Conservation (phyloP, 2,888 invertebrate genomes). For the Coelopa pilipes region DNA sequence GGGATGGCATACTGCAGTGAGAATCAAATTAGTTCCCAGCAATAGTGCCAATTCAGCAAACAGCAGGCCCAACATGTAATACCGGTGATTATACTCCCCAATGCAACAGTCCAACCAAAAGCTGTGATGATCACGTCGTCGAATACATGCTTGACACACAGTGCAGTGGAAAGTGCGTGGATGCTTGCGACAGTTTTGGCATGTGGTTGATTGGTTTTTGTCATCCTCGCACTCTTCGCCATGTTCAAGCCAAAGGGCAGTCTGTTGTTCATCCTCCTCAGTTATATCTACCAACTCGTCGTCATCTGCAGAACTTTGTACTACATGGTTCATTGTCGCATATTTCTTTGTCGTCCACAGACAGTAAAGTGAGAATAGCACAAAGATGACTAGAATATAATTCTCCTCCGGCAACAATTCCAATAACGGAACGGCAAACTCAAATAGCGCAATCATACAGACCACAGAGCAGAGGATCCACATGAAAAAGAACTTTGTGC, state of each 20-base stretch:
- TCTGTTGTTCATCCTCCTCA: conserved; percentile 55
- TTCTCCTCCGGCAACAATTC: conserved; percentile 79
- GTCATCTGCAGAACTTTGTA: conserved; percentile 53
- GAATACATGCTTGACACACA: conserved; percentile 84
- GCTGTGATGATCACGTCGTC: conserved; percentile 82
- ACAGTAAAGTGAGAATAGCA: conserved; percentile 53
- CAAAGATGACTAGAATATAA: conserved; percentile 67
- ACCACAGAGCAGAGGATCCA: conserved; percentile 79
- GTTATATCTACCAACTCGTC: conserved; percentile 60
- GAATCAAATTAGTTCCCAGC: conserved; percentile 81
- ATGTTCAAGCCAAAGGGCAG: conserved; percentile 56
- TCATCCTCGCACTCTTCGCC: conserved; percentile 44
- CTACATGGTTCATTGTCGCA: conserved; percentile 61
- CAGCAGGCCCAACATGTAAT: conserved; percentile 77
- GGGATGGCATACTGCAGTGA: conserved; percentile 88
- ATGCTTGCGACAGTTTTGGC: conserved; percentile 73
- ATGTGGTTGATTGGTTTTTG: conserved; percentile 64
- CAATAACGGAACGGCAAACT: conserved; percentile 77
- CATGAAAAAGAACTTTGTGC: conserved; percentile 79
- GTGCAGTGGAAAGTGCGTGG: conserved; percentile 82
- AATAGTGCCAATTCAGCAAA: conserved; percentile 75
- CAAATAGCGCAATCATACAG: conserved; percentile 76
- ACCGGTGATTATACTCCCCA: conserved; percentile 80
- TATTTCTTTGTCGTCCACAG: conserved; percentile 55
- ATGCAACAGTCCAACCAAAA: conserved; percentile 89